phyloP scores from a whole-genome alignment of 2,888 invertebrate genomes.

The Apotomis turbidana region DNA sequence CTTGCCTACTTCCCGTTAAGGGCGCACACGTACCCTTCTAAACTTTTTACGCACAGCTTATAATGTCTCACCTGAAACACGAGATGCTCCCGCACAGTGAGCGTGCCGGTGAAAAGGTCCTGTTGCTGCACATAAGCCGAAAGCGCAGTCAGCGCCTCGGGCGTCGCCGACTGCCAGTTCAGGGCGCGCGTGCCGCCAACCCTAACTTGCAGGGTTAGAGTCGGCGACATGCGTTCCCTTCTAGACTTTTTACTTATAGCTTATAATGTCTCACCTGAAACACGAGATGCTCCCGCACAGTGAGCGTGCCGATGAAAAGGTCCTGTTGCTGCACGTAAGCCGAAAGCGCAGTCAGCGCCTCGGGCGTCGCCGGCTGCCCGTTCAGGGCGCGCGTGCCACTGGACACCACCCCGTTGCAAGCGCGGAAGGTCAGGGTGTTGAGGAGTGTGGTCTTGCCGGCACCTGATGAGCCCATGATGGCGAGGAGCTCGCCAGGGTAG shows the following conservation, averaged over 20 bases:
- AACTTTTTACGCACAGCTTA: too few relatives aligned
- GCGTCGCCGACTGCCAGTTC: constrained; percentile 90
- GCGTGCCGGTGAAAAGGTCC: too few relatives aligned
- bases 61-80: too few relatives aligned
- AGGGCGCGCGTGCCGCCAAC: constrained; percentile 84
- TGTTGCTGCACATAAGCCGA: too few relatives aligned
- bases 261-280: constrained; percentile 86
- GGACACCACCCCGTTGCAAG: constrained; percentile 87
- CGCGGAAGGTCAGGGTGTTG: constrained; percentile 93
- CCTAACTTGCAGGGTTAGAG: too few relatives aligned
- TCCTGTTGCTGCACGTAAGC: constrained; percentile 98
- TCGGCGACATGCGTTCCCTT: too few relatives aligned
- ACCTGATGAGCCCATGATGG: constrained; percentile 95
- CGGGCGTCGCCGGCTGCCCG: constrained; percentile 89
- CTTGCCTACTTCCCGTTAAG: too few relatives aligned
- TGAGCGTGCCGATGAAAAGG: constrained; percentile 94
- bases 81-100: too few relatives aligned
- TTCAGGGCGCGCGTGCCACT: constrained; percentile 87
- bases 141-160: too few relatives aligned
- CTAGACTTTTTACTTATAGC: neutral
- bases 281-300: constrained; percentile 94
- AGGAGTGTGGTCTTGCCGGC: constrained; percentile 97
- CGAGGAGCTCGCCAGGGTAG: constrained; percentile 92
- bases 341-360: constrained; percentile 89
- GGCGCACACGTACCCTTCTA: too few relatives aligned